Evolutionary conservation across 2,888 invertebrate species (phyloP).

Genomic region (Scaptomyza caliginosa): DNA sequence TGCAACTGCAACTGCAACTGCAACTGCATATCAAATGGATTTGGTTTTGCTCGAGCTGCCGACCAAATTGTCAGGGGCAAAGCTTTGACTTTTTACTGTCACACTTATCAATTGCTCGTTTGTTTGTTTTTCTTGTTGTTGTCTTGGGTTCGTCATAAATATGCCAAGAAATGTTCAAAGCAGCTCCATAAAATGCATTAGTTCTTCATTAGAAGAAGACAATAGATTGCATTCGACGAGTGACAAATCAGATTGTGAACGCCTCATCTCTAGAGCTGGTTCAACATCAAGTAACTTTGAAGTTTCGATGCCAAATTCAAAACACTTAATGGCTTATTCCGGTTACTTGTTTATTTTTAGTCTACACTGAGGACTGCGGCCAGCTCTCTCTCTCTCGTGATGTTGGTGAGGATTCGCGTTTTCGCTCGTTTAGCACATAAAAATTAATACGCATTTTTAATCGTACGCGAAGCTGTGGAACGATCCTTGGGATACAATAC

Average conservation of each 20-base stretch:
- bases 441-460: conserved; percentile 76
- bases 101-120: conserved; percentile 18
- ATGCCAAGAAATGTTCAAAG: conserved; percentile 9
- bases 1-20: conserved; percentile 4
- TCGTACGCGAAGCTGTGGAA: conserved; percentile 21
- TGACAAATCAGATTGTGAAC: conserved; percentile 1
- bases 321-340: conserved; percentile 4
- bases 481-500: conserved; percentile 1
- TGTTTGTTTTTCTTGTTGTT: background rate
- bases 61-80: conserved; percentile 19
- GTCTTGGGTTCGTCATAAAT: conserved; percentile 13
- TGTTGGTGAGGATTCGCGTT: conserved; percentile 36
- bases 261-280: no score
- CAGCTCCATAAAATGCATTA: conserved; percentile 27
- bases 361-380: conserved; percentile 9
- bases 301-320: background rate
- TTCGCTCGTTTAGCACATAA: conserved; percentile 68
- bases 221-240: background rate
- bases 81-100: conserved; percentile 45
- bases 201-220: conserved; percentile 15
- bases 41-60: conserved; percentile 24
- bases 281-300: no score
- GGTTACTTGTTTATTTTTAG: conserved; percentile 20
- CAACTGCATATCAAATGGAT: conserved; percentile 66
- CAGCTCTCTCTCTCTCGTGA: conserved; percentile 1